phyloP scores from a whole-genome alignment of 2,797 vertebrate species.

The Salarias fasciatus region DNA sequence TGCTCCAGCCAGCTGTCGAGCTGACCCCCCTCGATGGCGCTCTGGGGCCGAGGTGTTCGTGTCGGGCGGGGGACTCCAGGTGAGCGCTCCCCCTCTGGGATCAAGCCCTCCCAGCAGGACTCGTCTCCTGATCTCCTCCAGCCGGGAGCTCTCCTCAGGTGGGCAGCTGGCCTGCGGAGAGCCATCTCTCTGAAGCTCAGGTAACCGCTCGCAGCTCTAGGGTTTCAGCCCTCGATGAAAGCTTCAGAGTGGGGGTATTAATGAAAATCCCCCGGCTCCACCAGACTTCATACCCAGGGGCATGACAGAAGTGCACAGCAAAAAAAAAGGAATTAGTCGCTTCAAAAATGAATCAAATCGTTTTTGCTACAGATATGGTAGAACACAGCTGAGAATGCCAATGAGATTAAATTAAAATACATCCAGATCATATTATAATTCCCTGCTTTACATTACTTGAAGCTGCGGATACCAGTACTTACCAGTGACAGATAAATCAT shows the following conservation, averaged over 20 bases:
- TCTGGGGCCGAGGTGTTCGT: slow-evolving; percentile 69
- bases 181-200: slow-evolving; percentile 60
- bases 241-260: slow-evolving; percentile 49
- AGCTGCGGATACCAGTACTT: slow-evolving; percentile 31
- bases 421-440: background rate
- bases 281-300: slow-evolving; percentile 35
- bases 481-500: slow-evolving; percentile 33
- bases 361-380: slow-evolving; percentile 38
- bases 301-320: slow-evolving; percentile 39
- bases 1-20: slow-evolving; percentile 76
- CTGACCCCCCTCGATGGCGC: slow-evolving; percentile 76
- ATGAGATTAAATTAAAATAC: slow-evolving; percentile 1
- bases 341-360: slow-evolving; percentile 30
- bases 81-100: slow-evolving; percentile 44
- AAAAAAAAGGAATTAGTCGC: slow-evolving; percentile 23
- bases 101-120: slow-evolving; percentile 66
- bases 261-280: slow-evolving; percentile 51
- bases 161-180: slow-evolving; percentile 69
- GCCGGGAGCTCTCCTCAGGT: slow-evolving; percentile 49
- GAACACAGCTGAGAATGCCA: slow-evolving; percentile 11
- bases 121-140: slow-evolving; percentile 78
- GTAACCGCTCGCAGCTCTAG: slow-evolving; percentile 62
- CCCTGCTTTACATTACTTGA: background rate
- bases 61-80: slow-evolving; percentile 24
- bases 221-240: slow-evolving; percentile 68